These are phyloP conservation scores for Eucera pruinosa DNA, from an alignment of 2,888 invertebrate species.

Conservation along the genomic window DNA sequence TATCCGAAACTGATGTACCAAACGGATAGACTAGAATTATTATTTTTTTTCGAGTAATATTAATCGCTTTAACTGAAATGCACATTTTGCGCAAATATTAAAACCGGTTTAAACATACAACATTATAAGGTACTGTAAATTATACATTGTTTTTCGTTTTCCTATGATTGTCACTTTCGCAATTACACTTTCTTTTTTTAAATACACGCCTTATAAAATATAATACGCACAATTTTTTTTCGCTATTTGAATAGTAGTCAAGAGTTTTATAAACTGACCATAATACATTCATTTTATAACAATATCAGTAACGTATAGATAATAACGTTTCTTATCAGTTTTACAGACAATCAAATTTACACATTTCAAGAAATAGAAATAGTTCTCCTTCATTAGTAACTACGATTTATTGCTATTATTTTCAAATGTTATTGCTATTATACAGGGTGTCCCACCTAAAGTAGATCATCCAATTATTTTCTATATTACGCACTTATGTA, in stretches of 20 bases:
- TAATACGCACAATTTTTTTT: not conserved
- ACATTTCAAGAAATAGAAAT: not conserved
- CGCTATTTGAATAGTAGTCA: not conserved
- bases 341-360: not conserved
- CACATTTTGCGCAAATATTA: slow-evolving; percentile 3
- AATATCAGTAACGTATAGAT: not conserved
- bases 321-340: not conserved
- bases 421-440: not conserved
- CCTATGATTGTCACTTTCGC: slow-evolving; percentile 53
- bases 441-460: too few relatives aligned
- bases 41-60: not conserved
- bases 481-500: too few relatives aligned
- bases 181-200: slow-evolving; percentile 12
- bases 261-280: not conserved
- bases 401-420: not conserved
- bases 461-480: too few relatives aligned
- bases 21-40: slow-evolving; percentile 37
- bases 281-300: not conserved
- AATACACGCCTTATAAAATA: not conserved
- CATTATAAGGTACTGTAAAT: slow-evolving; percentile 23
- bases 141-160: slow-evolving; percentile 20
- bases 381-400: not conserved
- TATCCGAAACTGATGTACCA: slow-evolving; percentile 27
- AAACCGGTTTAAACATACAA: slow-evolving; percentile 1
- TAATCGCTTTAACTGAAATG: not conserved